phyloP scores from a whole-genome alignment of 2,797 vertebrate species.

The Spea hammondii region DNA sequence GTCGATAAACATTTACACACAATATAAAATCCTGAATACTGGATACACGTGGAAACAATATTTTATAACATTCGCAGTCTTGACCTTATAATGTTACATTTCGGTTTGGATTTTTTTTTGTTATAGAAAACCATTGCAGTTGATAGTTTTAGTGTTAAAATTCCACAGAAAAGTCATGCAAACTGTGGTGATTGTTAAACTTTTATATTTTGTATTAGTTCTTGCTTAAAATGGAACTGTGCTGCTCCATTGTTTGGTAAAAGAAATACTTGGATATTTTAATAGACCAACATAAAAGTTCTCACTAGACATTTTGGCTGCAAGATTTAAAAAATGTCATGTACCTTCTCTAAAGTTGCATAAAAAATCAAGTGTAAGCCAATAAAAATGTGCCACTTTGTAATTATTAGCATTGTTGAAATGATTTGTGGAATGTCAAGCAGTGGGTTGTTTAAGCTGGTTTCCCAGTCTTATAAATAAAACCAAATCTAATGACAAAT shows the following conservation, averaged over 20 bases:
- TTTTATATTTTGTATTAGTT: background rate
- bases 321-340: background rate
- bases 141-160: background rate
- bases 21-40: too few species aligned
- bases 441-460: background rate
- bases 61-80: too few species aligned
- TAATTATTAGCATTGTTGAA: too few species aligned
- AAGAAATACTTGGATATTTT: constrained; percentile 12
- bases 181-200: background rate
- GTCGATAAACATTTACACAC: too few species aligned
- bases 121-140: too few species aligned
- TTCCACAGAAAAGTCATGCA: background rate
- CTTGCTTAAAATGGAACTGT: constrained; percentile 6
- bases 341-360: background rate
- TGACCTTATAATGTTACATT: too few species aligned
- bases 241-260: constrained; percentile 3
- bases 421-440: too few species aligned
- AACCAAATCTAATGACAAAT: too few species aligned
- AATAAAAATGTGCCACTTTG: background rate
- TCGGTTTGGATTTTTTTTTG: too few species aligned
- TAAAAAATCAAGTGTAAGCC: background rate
- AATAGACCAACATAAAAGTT: constrained; percentile 17
- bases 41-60: too few species aligned
- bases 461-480: background rate
- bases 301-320: constrained; percentile 11